A percentile compares a stretch with the other conserved stretches of the same genome.
phyloP scores from a whole-genome alignment of 2,888 invertebrate species.

The Papilio demoleus region DNA sequence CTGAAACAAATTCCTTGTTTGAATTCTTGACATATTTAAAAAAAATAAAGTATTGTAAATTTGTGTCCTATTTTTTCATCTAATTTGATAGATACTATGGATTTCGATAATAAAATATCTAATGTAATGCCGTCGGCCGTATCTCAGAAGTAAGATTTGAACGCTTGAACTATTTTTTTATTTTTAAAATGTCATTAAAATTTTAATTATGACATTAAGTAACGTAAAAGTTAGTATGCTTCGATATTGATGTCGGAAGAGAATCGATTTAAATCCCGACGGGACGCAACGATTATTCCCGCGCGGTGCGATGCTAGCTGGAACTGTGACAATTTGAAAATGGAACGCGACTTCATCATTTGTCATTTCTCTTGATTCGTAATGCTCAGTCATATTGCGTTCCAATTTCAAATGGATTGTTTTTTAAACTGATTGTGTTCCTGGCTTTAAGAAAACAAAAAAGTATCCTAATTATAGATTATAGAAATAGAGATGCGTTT shows the following conservation, averaged over 20 bases:
- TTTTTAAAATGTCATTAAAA: background rate
- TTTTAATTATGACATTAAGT: background rate
- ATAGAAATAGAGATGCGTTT: too few relatives aligned
- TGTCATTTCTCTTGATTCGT: constrained; percentile 65
- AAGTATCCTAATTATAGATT: background rate
- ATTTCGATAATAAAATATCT: background rate
- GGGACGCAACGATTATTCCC: constrained; percentile 57
- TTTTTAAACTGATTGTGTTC: constrained; percentile 25
- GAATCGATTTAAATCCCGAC: constrained; percentile 62
- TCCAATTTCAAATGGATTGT: constrained; percentile 48
- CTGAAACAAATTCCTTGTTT: constrained; percentile 31
- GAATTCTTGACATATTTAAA: background rate
- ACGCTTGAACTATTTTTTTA: too few relatives aligned
- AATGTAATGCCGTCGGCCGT: background rate
- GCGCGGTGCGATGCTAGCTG: constrained; percentile 52
- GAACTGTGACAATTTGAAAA: constrained; percentile 60
- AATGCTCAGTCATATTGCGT: constrained; percentile 56
- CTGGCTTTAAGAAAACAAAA: constrained; percentile 10
- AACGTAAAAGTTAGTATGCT: too few relatives aligned
- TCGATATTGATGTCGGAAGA: constrained; percentile 48
- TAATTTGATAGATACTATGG: background rate
- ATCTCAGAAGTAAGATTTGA: background rate
- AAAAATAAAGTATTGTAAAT: background rate
- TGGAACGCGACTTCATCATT: constrained; percentile 60
- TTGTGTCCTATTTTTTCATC: background rate